A percentile compares a stretch with the other conserved stretches of the same genome.
phyloP scores from a whole-genome alignment of 37 sponge, comb jelly and placozoan genomes.

The Oopsacas minuta region DNA sequence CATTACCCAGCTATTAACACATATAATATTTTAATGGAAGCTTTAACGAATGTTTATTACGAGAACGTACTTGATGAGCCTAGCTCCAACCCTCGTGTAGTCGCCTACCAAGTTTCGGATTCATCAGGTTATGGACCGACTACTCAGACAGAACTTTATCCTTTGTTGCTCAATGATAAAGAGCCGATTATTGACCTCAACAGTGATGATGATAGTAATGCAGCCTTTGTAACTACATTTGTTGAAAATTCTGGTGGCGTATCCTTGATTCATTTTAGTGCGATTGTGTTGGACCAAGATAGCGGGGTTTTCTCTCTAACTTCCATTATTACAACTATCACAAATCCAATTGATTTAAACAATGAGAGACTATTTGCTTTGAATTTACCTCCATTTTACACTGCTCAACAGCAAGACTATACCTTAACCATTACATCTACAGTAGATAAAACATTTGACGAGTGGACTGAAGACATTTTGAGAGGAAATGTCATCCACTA shows the following conservation, averaged over 20 bases:
- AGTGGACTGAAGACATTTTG: neutral
- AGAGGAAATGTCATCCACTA: conserved; percentile 21
- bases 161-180: neutral
- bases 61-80: conserved; percentile 48
- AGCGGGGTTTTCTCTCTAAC: neutral
- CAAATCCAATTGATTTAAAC: neutral
- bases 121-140: neutral
- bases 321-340: neutral
- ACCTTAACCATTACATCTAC: neutral
- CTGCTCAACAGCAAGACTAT: neutral
- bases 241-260: neutral
- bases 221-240: neutral
- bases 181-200: conserved; percentile 1
- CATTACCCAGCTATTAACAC: neutral
- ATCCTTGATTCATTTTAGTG: neutral
- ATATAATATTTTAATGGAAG: neutral
- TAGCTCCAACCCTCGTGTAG: neutral
- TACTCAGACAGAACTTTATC: neutral
- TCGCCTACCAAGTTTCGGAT: neutral
- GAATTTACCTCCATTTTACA: neutral
- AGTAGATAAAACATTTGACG: neutral
- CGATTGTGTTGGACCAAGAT: neutral
- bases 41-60: conserved; percentile 22
- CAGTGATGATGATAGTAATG: neutral
- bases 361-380: conserved; percentile 8